Evolutionary conservation across 30 jellyfish, hydroid and myxozoan species (phyloP).

Genomic region (Hydractinia symbiolongicarpus): DNA sequence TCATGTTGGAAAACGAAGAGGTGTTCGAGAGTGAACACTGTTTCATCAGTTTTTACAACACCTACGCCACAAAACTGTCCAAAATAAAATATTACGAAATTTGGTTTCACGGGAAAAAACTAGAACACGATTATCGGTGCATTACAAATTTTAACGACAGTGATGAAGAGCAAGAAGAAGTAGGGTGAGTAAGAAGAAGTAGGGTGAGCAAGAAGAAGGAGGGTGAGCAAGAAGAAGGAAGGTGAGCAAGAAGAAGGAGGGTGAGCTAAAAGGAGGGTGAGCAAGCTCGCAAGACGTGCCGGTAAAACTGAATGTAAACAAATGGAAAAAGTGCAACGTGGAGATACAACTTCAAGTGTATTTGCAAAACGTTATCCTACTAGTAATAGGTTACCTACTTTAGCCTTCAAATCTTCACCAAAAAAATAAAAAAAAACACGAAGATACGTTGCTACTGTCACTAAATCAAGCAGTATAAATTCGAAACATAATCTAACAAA

Average conservation of each 20-base stretch:
- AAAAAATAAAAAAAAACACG: too few species aligned
- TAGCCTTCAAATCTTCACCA: too few species aligned
- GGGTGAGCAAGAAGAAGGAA: background rate
- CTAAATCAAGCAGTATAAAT: too few species aligned
- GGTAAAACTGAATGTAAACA: too few species aligned
- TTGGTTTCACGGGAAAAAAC: conserved; percentile 51
- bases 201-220: too few species aligned
- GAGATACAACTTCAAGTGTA: too few species aligned
- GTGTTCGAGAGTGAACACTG: conserved; percentile 10
- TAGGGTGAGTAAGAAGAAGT: background rate
- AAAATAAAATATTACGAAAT: conserved; percentile 33
- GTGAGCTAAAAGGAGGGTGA: too few species aligned
- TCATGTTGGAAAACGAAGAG: conserved; percentile 40
- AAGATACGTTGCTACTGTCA: too few species aligned
- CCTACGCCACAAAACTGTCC: background rate
- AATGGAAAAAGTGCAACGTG: too few species aligned
- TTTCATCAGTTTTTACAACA: conserved; percentile 37
- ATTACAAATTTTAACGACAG: conserved; percentile 8
- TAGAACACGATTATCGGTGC: conserved; percentile 37
- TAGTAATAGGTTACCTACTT: too few species aligned
- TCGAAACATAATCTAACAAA: too few species aligned
- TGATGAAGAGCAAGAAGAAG: conserved; percentile 20
- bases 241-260: conserved; percentile 26
- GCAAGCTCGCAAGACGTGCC: background rate
- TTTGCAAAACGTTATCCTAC: too few species aligned